These are phyloP conservation scores for Percina caprodes DNA, from an alignment of 2,113 vertebrate genomes.

Conservation along the genomic window DNA sequence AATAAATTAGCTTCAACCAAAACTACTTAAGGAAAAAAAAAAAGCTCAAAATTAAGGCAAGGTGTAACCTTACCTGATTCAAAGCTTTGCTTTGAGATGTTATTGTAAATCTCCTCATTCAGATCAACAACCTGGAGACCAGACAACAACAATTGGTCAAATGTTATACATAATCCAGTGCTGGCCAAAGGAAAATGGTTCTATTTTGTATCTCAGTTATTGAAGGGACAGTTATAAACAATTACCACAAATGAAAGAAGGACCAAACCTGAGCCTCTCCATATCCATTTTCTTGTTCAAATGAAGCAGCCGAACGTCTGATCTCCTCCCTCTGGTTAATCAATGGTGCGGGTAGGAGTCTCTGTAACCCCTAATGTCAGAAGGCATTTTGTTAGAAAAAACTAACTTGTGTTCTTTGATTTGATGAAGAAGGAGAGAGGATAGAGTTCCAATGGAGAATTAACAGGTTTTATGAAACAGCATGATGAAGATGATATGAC, in stretches of 20 bases:
- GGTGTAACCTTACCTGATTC: conserved; percentile 19
- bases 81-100: conserved; percentile 45
- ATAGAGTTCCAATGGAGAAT: too few species aligned
- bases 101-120: conserved; percentile 22
- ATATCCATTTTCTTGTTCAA: conserved; percentile 33
- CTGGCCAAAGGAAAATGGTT: too few species aligned
- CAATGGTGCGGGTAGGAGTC: not conserved
- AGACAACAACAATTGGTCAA: conserved; percentile 14
- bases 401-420: too few species aligned
- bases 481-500: too few species aligned
- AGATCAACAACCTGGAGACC: conserved; percentile 50
- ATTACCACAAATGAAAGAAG: not conserved
- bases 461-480: too few species aligned
- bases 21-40: not conserved
- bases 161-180: not conserved
- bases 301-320: not conserved
- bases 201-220: not conserved
- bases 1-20: not conserved
- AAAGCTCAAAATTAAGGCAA: not conserved
- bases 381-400: not conserved
- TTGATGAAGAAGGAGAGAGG: too few species aligned
- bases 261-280: conserved; percentile 47
- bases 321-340: not conserved
- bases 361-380: not conserved
- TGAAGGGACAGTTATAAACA: not conserved